A percentile compares a stretch with the other conserved stretches of the same genome.
Conservation (phyloP, 1,140 invertebrate genomes). For the Bacillus rossius region DNA sequence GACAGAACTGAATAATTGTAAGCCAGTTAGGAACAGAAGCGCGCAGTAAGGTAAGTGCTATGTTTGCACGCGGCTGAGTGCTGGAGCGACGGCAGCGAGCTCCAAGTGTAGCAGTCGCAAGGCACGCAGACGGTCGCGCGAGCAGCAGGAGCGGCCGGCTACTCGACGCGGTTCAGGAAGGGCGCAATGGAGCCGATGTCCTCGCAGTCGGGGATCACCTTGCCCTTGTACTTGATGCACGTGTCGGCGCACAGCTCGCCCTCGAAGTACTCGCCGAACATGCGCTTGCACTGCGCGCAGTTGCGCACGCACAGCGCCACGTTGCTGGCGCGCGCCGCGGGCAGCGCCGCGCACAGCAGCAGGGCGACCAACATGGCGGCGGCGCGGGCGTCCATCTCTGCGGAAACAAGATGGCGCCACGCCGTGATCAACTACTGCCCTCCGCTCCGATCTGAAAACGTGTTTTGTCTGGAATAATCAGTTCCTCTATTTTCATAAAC, state of each 20-base stretch:
- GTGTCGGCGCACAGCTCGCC: conserved; percentile 74
- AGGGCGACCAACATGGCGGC: neutral
- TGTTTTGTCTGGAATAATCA: too few species aligned
- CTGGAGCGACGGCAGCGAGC: too few species aligned
- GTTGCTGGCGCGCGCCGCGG: neutral
- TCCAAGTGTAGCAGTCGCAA: too few species aligned
- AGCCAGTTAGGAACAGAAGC: too few species aligned
- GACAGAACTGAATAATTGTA: too few species aligned
- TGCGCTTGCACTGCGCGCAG: conserved; percentile 82
- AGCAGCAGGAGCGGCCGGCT: conserved; percentile 6
- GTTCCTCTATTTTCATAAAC: too few species aligned
- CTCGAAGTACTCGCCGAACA: conserved; percentile 79
- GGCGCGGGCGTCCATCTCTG: neutral
- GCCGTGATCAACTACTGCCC: too few species aligned
- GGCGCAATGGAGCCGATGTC: conserved; percentile 71
- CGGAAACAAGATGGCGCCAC: too few species aligned
- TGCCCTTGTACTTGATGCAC: conserved; percentile 74
- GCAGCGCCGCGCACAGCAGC: neutral
- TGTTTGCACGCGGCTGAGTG: too few species aligned
- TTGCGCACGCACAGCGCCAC: conserved; percentile 69
- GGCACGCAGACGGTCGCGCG: too few species aligned
- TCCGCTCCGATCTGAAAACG: too few species aligned
- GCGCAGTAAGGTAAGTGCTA: too few species aligned
- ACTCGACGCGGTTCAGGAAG: conserved; percentile 62
- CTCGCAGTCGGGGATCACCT: conserved; percentile 77